These are phyloP conservation scores for Hirtodrosophila duncani DNA, from an alignment of 2,888 invertebrate species.

Conservation along the genomic window DNA sequence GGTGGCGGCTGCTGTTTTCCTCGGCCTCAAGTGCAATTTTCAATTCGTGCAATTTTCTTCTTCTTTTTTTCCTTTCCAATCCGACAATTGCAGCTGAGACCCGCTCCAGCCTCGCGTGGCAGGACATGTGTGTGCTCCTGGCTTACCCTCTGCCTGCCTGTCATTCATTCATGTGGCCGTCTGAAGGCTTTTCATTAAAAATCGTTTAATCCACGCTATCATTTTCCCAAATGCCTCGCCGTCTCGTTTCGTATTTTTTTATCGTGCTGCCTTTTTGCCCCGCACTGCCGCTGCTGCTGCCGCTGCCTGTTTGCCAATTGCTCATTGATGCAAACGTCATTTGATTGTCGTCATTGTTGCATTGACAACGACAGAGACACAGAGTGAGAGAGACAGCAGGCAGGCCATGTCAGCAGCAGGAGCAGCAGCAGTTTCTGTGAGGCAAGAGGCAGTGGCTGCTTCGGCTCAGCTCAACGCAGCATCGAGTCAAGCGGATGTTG, in stretches of 20 bases:
- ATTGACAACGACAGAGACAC: constrained; percentile 55
- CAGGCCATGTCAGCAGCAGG: background rate
- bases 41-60: constrained; percentile 58
- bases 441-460: constrained; percentile 20
- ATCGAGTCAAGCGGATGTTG: constrained; percentile 55
- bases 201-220: constrained; percentile 74
- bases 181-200: constrained; percentile 74
- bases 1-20: constrained; percentile 14
- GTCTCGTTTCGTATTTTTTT: constrained; percentile 19
- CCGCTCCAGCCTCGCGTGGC: background rate
- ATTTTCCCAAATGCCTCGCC: constrained; percentile 47
- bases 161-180: constrained; percentile 55
- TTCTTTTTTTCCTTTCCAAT: constrained; percentile 32
- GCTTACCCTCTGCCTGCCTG: constrained; percentile 34
- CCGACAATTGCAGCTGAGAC: constrained; percentile 56
- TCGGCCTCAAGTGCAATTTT: constrained; percentile 67
- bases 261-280: constrained; percentile 8
- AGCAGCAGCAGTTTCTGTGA: constrained; percentile 28
- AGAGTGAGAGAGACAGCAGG: too few relatives aligned
- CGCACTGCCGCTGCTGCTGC: constrained; percentile 6
- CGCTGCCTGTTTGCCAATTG: constrained; percentile 61
- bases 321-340: constrained; percentile 76
- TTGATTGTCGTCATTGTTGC: constrained; percentile 76
- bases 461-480: constrained; percentile 4
- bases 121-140: constrained; percentile 28